Conservation (phyloP, 2,888 invertebrate species). For the Andrena fulva region DNA sequence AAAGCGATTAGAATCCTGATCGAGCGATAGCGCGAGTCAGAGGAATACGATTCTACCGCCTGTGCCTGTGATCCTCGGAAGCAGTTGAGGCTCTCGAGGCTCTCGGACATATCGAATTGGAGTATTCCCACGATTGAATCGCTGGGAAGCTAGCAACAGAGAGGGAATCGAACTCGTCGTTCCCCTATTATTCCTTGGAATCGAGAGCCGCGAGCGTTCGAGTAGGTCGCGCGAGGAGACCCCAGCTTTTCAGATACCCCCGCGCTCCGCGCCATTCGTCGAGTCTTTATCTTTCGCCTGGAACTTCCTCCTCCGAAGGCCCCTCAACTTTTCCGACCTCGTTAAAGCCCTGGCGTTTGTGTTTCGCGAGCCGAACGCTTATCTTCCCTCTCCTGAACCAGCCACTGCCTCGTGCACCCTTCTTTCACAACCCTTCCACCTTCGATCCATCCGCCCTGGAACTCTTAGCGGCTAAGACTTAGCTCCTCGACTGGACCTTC, state of each 20-base stretch:
- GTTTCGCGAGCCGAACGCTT: slow-evolving; percentile 25
- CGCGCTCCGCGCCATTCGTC: background rate
- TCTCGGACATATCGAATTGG: background rate
- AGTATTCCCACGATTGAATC: background rate
- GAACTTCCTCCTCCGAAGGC: background rate
- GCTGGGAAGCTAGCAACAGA: background rate
- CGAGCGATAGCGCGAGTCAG: background rate
- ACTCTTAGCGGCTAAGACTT: slow-evolving; percentile 5
- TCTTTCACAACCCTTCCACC: slow-evolving; percentile 14
- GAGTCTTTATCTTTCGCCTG: slow-evolving; percentile 32
- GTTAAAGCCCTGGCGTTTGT: slow-evolving; percentile 30
- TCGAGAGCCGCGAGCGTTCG: background rate
- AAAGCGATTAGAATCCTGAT: background rate
- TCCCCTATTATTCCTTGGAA: background rate
- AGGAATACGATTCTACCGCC: background rate
- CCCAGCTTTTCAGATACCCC: background rate
- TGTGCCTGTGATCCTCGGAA: background rate
- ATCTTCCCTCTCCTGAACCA: slow-evolving; percentile 22
- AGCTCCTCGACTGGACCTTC: background rate
- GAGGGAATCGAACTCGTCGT: background rate
- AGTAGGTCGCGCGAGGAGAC: background rate
- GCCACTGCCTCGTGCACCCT: background rate
- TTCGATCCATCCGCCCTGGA: slow-evolving; percentile 31
- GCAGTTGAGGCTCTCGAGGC: background rate
- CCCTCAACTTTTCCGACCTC: slow-evolving; percentile 37